Evolutionary conservation across 2,888 invertebrate genomes (phyloP), one percentile per base, ranked within the genome.

Genomic region (Netelia fuscicornis): DNA sequence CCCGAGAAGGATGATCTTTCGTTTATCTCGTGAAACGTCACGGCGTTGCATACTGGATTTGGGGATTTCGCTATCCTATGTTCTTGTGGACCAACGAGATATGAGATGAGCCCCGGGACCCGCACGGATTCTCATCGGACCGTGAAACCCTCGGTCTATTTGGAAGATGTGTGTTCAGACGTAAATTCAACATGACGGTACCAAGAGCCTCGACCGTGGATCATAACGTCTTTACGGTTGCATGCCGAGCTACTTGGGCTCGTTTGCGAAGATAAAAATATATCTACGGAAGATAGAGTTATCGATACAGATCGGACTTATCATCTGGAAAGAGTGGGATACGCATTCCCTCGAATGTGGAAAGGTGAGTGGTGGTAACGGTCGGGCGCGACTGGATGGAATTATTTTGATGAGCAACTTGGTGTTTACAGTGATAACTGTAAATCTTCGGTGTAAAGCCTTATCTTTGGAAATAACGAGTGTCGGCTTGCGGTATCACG

Each of bases 1-100:
- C 84, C 77, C 37, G 23, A 68, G 62, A 72, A 65, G 81, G 37
- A 64, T 74, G 64, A 84, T 81, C 77, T 74, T 78, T 62, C 68
- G 78, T 68, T 84, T 74, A 60, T 71, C 81, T 72, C 68, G 74
- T 11, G 48, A 44, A 78, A 72, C 76, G 65, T 72, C 71, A 71
- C 76, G 62, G 72, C 81, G 67, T 77, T 74, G 81, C 81, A 77
- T 74, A 56, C 72, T 48, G 37, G 68, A 70, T 74, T 74, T 44
- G 10, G 17, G 56, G 62, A 56, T 79, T 79, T 79, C 37, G 62
- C 42, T 56, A 64, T 79, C 79, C 48, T 17, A 54, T 54, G 70
- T 78, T 70, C 30, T 20, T 37, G 37, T 37, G 5, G 37, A 37
- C 20, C 58, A 58, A 13, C 37, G 9, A n/a, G 70, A 23, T 25